A percentile compares a stretch with the other conserved stretches of the same genome.
These are phyloP conservation scores for Porites lutea DNA, from an alignment of 64 coral and sea anemone species.

Conservation along the genomic window DNA sequence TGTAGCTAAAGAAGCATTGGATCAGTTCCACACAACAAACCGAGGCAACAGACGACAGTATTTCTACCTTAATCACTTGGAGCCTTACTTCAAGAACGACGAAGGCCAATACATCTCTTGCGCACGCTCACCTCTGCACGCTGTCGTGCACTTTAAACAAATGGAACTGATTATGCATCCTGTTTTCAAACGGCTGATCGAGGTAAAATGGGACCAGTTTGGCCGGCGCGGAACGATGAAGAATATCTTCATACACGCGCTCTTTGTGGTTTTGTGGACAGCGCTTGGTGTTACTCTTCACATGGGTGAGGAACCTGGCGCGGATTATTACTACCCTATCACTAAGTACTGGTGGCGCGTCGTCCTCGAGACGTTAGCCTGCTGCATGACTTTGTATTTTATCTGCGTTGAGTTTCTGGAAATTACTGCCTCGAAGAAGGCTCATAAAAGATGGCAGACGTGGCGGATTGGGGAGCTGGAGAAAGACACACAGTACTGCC, in stretches of 20 bases:
- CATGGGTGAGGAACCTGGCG: conserved; percentile 21
- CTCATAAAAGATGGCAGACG: conserved; percentile 75
- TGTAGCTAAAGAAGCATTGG: conserved; percentile 94
- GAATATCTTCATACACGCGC: conserved; percentile 83
- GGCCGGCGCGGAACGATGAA: conserved; percentile 76
- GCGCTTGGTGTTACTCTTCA: conserved; percentile 87
- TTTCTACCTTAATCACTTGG: conserved; percentile 96
- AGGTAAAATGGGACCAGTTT: conserved; percentile 93
- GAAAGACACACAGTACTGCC: conserved; percentile 74
- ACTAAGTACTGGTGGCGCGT: conserved; percentile 95
- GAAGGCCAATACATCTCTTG: conserved; percentile 18
- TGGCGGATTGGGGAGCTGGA: conserved; percentile 77
- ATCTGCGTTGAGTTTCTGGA: conserved; percentile 88
- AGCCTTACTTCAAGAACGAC: conserved; percentile 45
- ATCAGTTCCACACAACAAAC: conserved; percentile 95
- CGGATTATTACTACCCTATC: conserved; percentile 73
- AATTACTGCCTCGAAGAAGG: conserved; percentile 68
- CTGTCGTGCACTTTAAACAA: conserved; percentile 89
- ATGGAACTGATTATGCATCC: conserved; percentile 98
- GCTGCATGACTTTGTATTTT: conserved; percentile 84
- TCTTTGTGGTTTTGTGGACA: conserved; percentile 90
- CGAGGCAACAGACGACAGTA: conserved; percentile 94
- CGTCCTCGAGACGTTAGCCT: conserved; percentile 78
- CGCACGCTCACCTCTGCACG: conserved; percentile 82
- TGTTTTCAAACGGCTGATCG: conserved; percentile 94